Evolutionary conservation across 1,140 invertebrate genomes (phyloP), one percentile per base, ranked within the genome.

Genomic region (Chironomus tepperi): DNA sequence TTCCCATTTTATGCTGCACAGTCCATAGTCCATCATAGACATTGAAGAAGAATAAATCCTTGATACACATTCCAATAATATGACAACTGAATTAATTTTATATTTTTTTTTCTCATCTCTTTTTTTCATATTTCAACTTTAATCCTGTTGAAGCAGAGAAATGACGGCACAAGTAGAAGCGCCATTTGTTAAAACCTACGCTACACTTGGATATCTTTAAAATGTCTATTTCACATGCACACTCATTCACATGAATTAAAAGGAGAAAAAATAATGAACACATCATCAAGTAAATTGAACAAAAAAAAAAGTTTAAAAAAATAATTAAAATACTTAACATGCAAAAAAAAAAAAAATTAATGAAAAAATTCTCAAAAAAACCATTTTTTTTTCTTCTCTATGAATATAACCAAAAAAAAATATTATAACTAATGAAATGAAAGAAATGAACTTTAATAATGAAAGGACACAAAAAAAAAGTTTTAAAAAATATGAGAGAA

Each of bases 111-210:
- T 74, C 10, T 34, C 5, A n/a, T 34, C 24, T 34, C 24, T 5
- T 34, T 73, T 73, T 24, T 15, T 24, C n/a, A n/a, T 73, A 6
- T 34, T 73, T 2, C 7, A 75, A 24, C 73, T 47, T 73, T 73
- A 75, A 77, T 81, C n/a, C 80, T 84, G 83, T 78, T 84, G 82
- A 87, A 88, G 78, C 88, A 93, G 91, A 84, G 92, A 91, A 85
- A 77, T 79, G 15, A 91, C 88, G 83, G 92, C 91, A 84, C 91
- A 88, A 86, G 88, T 89, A 85, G 91, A 93, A 82, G 88, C 89
- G 81, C 90, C 91, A 80, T 94, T 94, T 87, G 91, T 93, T 84
- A 94, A 94, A 88, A 94, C 92, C 79, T 94, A 94, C 83, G 91
- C 92, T 79, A 94, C 92, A 76, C 87, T 94, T 82, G 93, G 92